A percentile compares a stretch with the other conserved stretches of the same genome.
These are phyloP conservation scores for Poeciliopsis infans DNA, from an alignment of 2,797 vertebrate genomes.

Conservation along the genomic window DNA sequence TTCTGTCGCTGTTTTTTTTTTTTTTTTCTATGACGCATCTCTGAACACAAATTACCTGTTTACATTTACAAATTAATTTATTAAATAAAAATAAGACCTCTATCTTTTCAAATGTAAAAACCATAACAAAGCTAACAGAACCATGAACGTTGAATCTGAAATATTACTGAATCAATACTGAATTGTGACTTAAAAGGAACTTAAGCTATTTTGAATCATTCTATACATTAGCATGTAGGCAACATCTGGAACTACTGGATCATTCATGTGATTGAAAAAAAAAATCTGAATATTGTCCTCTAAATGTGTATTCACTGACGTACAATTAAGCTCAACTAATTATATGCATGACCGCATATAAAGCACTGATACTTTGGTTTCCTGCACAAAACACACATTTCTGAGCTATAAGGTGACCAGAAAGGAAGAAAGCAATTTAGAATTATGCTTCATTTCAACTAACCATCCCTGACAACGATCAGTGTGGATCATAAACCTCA, in stretches of 20 bases:
- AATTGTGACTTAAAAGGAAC: neutral
- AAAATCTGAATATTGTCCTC: neutral
- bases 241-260: neutral
- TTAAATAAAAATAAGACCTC: neutral
- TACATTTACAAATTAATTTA: neutral
- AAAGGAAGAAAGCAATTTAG: slow-evolving; percentile 62
- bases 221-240: neutral
- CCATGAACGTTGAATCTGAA: neutral
- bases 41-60: neutral
- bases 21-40: neutral
- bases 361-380: slow-evolving; percentile 40
- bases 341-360: slow-evolving; percentile 29
- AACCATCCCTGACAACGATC: slow-evolving; percentile 71
- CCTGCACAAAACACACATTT: slow-evolving; percentile 56
- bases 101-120: neutral
- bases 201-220: neutral
- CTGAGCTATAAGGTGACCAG: slow-evolving; percentile 58
- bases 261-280: neutral
- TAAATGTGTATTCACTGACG: neutral
- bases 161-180: neutral
- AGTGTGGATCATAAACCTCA: slow-evolving; percentile 68
- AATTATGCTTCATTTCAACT: slow-evolving; percentile 70
- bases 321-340: slow-evolving; percentile 12
- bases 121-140: neutral
- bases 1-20: neutral